A percentile compares a stretch with the other conserved stretches of the same genome.
These are phyloP conservation scores for Xenopus petersii DNA, from an alignment of 2,797 vertebrate genomes.

Conservation along the genomic window DNA sequence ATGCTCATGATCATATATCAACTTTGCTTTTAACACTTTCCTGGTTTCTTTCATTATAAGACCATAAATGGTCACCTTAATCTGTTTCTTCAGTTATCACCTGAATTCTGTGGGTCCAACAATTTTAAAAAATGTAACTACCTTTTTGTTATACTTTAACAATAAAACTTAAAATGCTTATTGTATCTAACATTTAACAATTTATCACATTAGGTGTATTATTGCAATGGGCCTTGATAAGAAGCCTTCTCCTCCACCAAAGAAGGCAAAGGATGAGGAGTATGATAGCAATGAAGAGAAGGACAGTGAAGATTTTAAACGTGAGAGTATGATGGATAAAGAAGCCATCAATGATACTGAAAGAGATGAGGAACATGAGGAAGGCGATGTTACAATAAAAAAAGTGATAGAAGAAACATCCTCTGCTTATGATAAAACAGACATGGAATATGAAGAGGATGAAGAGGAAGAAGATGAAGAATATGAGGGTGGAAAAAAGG, in stretches of 20 bases:
- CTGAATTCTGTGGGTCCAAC: too few relatives aligned
- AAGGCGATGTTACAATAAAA: not conserved
- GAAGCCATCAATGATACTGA: not conserved
- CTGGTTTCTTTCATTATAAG: too few relatives aligned
- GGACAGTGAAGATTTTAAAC: constrained; percentile 19
- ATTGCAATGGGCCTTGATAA: constrained; percentile 85
- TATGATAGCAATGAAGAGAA: constrained; percentile 52
- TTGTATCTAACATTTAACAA: too few relatives aligned
- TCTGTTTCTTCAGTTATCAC: too few relatives aligned
- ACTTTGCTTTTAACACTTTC: too few relatives aligned
- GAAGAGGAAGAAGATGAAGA: constrained; percentile 39
- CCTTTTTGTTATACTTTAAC: too few relatives aligned
- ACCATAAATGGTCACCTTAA: too few relatives aligned
- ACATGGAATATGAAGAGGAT: constrained; percentile 44
- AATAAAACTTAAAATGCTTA: too few relatives aligned
- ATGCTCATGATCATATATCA: too few relatives aligned
- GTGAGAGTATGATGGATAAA: constrained; percentile 24
- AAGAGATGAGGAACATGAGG: not conserved
- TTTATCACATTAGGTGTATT: constrained; percentile 74
- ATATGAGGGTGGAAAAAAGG: constrained; percentile 38
- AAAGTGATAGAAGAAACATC: constrained; percentile 34
- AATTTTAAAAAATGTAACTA: too few relatives aligned
- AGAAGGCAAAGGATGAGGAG: constrained; percentile 52
- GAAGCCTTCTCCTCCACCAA: constrained; percentile 74
- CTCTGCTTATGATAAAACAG: not conserved